Percentiles rank a stretch among this genome's conserved stretches.
phyloP scores from a whole-genome alignment of 2,797 vertebrate species.

The Bucorvus abyssinicus region DNA sequence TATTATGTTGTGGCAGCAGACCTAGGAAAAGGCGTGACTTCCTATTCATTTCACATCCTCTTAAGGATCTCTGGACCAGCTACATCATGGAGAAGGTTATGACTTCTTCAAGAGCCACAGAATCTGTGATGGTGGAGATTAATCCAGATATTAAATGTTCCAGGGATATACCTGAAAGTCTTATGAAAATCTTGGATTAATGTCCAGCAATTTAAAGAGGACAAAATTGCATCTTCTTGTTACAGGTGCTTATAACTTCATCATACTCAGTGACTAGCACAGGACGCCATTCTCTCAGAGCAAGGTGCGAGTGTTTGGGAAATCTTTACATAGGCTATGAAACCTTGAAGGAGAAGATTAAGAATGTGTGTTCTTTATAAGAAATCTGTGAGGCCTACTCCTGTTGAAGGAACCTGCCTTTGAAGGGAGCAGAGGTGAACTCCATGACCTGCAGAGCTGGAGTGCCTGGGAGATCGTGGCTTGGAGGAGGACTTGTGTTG shows the following conservation, averaged over 20 bases:
- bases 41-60: background rate
- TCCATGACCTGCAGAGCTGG: background rate
- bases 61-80: background rate
- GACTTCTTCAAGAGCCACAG: background rate
- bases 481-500: background rate
- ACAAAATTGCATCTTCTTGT: background rate
- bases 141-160: background rate
- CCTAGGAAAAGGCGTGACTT: background rate
- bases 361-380: background rate
- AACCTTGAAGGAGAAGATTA: background rate
- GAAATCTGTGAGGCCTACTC: background rate
- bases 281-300: background rate
- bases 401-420: background rate
- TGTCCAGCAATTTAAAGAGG: background rate
- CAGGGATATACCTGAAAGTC: background rate
- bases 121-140: background rate
- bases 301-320: background rate
- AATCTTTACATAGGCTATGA: background rate
- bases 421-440: background rate
- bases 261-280: background rate
- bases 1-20: background rate
- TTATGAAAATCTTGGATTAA: background rate
- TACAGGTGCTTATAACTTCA: background rate
- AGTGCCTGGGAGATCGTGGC: background rate
- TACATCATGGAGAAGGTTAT: background rate